A percentile compares a stretch with the other conserved stretches of the same genome.
Conservation (phyloP, 2,888 invertebrate species). For the Platypus cylindrus region DNA sequence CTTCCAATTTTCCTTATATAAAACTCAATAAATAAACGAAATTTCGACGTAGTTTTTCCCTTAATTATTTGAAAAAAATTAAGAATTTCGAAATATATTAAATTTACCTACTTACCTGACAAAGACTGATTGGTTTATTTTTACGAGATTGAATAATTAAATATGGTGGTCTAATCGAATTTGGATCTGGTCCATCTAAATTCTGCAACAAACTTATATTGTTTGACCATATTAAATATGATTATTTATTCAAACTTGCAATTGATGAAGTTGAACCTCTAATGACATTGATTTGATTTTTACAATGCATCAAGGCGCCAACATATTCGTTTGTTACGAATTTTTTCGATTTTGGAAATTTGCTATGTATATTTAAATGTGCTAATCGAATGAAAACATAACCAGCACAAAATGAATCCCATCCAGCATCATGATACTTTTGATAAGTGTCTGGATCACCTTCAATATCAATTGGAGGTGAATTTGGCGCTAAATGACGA, state of each 20-base stretch:
- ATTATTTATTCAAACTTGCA: slow-evolving; percentile 34
- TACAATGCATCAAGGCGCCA: slow-evolving; percentile 35
- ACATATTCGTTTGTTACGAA: slow-evolving; percentile 43
- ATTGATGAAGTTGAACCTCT: slow-evolving; percentile 43
- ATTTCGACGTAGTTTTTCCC: background rate
- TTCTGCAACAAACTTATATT: slow-evolving; percentile 29
- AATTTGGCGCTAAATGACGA: slow-evolving; percentile 27
- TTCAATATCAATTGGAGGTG: slow-evolving; percentile 31
- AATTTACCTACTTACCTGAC: slow-evolving; percentile 21
- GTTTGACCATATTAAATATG: background rate
- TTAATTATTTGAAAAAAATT: background rate
- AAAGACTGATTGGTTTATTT: slow-evolving; percentile 25
- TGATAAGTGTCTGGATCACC: slow-evolving; percentile 19
- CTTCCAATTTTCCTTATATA: slow-evolving; percentile 9
- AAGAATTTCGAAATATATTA: background rate
- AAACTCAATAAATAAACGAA: background rate
- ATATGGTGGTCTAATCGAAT: slow-evolving; percentile 38
- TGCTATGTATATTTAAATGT: slow-evolving; percentile 44
- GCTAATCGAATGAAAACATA: slow-evolving; percentile 56
- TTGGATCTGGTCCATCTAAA: slow-evolving; percentile 40
- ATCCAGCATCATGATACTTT: slow-evolving; percentile 63
- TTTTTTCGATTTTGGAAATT: slow-evolving; percentile 35
- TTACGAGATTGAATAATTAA: slow-evolving; percentile 33
- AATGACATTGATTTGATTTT: slow-evolving; percentile 49
- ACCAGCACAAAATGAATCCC: slow-evolving; percentile 69